A percentile compares a stretch with the other conserved stretches of the same genome.
These are phyloP conservation scores for Sturnira hondurensis DNA, from an alignment of 2,113 vertebrate genomes.

Conservation along the genomic window DNA sequence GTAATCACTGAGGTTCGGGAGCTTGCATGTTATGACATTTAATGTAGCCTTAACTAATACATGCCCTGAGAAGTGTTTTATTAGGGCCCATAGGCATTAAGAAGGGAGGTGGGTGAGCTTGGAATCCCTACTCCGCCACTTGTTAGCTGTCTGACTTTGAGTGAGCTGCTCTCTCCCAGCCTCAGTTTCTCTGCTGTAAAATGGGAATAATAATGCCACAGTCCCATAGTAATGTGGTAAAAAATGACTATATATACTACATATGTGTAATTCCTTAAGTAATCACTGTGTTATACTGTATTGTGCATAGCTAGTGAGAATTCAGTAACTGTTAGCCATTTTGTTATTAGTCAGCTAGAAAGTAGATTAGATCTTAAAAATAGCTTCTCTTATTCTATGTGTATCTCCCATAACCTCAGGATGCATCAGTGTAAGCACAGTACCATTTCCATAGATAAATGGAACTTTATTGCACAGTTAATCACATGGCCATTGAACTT, in stretches of 20 bases:
- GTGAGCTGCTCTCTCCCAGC: neutral
- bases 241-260: neutral
- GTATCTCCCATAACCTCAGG: neutral
- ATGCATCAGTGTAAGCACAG: neutral
- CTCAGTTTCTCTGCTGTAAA: neutral
- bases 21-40: neutral
- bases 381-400: neutral
- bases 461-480: neutral
- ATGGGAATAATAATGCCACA: neutral
- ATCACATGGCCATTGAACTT: neutral
- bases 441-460: neutral
- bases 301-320: neutral
- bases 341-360: neutral
- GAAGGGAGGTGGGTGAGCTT: neutral
- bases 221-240: neutral
- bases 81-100: neutral
- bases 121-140: neutral
- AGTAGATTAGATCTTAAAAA: neutral
- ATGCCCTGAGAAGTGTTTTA: neutral
- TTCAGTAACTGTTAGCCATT: neutral
- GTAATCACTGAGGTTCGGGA: neutral
- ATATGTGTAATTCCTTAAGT: neutral
- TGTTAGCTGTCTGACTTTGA: neutral
- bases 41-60: neutral
- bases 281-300: neutral